Percentiles rank a stretch among this genome's conserved stretches.
phyloP scores from a whole-genome alignment of 2,888 invertebrate genomes.

The Lithophane leautieri region DNA sequence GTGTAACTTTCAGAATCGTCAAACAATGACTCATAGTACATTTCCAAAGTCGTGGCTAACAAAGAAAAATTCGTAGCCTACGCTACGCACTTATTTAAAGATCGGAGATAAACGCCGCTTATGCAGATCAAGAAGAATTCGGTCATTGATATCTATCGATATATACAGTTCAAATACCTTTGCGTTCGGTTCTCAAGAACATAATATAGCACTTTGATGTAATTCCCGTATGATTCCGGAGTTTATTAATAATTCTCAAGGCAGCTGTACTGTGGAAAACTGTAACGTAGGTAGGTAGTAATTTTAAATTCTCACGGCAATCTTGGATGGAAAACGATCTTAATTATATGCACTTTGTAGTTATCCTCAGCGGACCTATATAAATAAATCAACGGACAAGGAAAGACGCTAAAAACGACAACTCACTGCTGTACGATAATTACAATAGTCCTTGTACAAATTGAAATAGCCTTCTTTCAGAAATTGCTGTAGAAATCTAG shows the following conservation, averaged over 20 bases:
- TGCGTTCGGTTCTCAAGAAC: slow-evolving; percentile 33
- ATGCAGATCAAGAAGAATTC: slow-evolving; percentile 42
- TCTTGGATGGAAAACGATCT: slow-evolving; percentile 6
- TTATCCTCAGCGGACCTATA: neutral
- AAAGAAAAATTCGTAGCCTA: slow-evolving; percentile 37
- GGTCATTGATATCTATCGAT: slow-evolving; percentile 42
- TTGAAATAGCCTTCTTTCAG: slow-evolving; percentile 44
- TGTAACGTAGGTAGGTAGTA: slow-evolving; percentile 28
- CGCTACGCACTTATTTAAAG: slow-evolving; percentile 39
- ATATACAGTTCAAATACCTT: slow-evolving; percentile 37
- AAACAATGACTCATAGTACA: slow-evolving; percentile 28
- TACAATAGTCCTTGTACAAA: slow-evolving; percentile 24
- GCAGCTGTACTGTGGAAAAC: slow-evolving; percentile 26
- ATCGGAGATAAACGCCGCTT: slow-evolving; percentile 14
- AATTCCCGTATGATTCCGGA: slow-evolving; percentile 21
- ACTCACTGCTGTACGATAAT: slow-evolving; percentile 23
- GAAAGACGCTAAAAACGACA: slow-evolving; percentile 21
- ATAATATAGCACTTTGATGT: slow-evolving; percentile 51
- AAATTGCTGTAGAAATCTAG: slow-evolving; percentile 19
- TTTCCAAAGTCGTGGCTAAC: slow-evolving; percentile 25
- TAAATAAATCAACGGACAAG: slow-evolving; percentile 12
- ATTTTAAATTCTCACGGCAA: slow-evolving; percentile 25
- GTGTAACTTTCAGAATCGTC: slow-evolving; percentile 25
- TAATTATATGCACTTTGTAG: slow-evolving; percentile 6
- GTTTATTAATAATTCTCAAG: slow-evolving; percentile 58